Base-by-base conservation (phyloP, 2,888 invertebrate genomes). In the Cactoblastis cactorum region DNA sequence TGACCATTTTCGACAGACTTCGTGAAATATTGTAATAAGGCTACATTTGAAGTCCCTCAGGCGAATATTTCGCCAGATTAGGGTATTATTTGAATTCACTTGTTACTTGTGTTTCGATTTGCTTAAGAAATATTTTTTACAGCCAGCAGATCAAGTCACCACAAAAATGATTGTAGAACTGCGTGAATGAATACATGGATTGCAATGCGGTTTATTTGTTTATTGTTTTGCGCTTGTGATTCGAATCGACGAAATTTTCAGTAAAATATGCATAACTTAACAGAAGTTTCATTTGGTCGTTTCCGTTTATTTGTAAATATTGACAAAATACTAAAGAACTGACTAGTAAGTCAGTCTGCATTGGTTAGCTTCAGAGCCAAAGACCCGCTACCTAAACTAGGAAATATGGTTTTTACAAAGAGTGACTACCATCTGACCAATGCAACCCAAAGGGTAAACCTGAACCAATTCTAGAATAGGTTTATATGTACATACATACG, bases 161-260 rank as follows among this genome's bases (percentile, higher is more conserved):
- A 55, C 64, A 57, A 60, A 57, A 59, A 58, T 56, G 52, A 58
- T 53, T 51, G 50, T 62, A 55, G 57, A 59, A 66, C 65, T 69
- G 64, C 52, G 57, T 79, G 70, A 79, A 76, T 77, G 74, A 65
- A 69, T 55, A 49, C 53, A 54, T 53, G 59, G 61, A 60, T 69
- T 62, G 53, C 64, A 62, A 73, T 75, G 75, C 65, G 68, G 70
- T 59, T 79, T 84, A 83, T 85, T 87, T 85, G 83, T 83, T 83
- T 80, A 71, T 80, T 76, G 54, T 61, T 22, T 39, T 52, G 53
- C 67, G 65, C 71, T 70, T 63, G 56, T 56, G 60, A 57, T 58
- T 59, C 53, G 51, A 61, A 63, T 64, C 68, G 68, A 66, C 69
- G 66, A 70, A 71, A 71, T 82, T 68, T 80, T 53, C 62, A 53